Evolutionary conservation across 2,113 vertebrate genomes (phyloP).

Genomic region (Zosterops pallidus): DNA sequence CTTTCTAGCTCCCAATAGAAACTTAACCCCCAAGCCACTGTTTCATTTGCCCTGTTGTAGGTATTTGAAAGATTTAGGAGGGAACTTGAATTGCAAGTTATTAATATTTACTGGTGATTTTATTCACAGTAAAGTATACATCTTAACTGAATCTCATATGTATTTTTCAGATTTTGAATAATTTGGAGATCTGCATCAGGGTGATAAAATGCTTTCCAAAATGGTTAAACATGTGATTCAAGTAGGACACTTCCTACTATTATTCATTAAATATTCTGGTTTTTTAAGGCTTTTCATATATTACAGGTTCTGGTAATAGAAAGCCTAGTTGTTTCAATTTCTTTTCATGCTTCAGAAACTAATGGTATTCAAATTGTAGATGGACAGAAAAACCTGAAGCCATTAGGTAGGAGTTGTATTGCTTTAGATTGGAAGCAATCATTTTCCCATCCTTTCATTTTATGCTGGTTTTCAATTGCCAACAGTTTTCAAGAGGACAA

Average conservation of each 20-base stretch:
- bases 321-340: background rate
- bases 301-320: background rate
- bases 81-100: background rate
- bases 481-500: background rate
- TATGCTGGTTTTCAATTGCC: background rate
- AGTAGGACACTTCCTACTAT: background rate
- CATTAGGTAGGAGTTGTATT: background rate
- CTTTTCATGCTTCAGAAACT: background rate
- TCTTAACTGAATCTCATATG: background rate
- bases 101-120: background rate
- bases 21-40: background rate
- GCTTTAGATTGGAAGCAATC: background rate
- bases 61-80: background rate
- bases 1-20: background rate
- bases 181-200: background rate
- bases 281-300: background rate
- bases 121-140: background rate
- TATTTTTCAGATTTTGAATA: background rate
- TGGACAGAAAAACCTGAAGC: background rate
- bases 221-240: background rate
- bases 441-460: background rate
- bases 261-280: background rate
- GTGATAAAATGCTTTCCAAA: background rate
- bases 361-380: background rate
- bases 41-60: background rate